Percentiles rank a stretch among this genome's conserved stretches.
Evolutionary conservation across 2,888 invertebrate species (phyloP).

Genomic region (Polyommatus icarus): DNA sequence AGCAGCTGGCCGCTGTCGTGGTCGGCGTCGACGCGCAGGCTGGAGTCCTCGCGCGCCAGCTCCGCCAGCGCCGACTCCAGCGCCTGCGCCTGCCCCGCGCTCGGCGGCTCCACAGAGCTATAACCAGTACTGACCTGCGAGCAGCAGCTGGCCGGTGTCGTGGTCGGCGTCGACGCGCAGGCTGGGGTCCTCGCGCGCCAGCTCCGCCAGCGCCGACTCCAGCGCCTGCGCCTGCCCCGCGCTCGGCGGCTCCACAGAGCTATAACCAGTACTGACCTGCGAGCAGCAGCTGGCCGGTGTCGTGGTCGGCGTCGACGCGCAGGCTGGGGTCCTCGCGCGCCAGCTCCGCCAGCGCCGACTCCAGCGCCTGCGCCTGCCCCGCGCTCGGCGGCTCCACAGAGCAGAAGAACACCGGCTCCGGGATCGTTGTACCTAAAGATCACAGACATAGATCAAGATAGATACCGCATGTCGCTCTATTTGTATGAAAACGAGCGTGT

Average conservation of each 20-base stretch:
- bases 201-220: slow-evolving; percentile 88
- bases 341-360: slow-evolving; percentile 89
- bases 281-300: slow-evolving; percentile 93
- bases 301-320: slow-evolving; percentile 85
- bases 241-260: slow-evolving; percentile 94
- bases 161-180: slow-evolving; percentile 86
- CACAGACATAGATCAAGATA: no score
- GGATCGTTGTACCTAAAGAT: slow-evolving; percentile 83
- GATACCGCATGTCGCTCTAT: no score
- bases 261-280: slow-evolving; percentile 54
- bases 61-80: slow-evolving; percentile 90
- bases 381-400: slow-evolving; percentile 95
- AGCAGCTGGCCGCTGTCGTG: slow-evolving; percentile 93
- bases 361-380: slow-evolving; percentile 86
- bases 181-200: slow-evolving; percentile 96
- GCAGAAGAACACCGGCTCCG: slow-evolving; percentile 98
- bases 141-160: slow-evolving; percentile 92
- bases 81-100: slow-evolving; percentile 85
- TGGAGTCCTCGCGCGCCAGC: slow-evolving; percentile 95
- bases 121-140: slow-evolving; percentile 66
- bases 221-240: slow-evolving; percentile 86
- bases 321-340: slow-evolving; percentile 96
- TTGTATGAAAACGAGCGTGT: no score
- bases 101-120: slow-evolving; percentile 92
- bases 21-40: slow-evolving; percentile 87